Evolutionary conservation across 2,113 vertebrate species (phyloP).

Genomic region (Xenus cinereus): DNA sequence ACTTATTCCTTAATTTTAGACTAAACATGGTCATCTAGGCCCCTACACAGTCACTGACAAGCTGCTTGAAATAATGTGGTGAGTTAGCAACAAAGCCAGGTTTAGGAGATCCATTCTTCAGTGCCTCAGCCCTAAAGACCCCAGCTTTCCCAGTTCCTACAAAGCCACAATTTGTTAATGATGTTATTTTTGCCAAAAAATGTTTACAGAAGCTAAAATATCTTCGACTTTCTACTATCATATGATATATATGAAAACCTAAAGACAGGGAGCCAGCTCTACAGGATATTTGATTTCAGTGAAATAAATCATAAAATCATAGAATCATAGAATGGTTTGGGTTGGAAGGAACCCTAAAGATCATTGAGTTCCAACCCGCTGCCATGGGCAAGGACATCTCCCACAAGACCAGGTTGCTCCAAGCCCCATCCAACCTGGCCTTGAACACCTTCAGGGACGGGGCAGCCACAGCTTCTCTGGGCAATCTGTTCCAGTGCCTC

Average conservation of each 20-base stretch:
- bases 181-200: neutral
- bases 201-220: neutral
- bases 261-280: neutral
- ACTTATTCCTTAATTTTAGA: neutral
- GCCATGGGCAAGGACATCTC: too few species aligned
- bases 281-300: neutral
- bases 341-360: too few species aligned
- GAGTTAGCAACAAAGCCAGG: neutral
- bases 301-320: neutral
- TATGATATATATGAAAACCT: neutral
- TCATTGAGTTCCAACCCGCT: too few species aligned
- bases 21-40: neutral
- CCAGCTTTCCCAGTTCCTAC: neutral
- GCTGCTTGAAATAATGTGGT: neutral
- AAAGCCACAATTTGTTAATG: neutral
- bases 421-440: too few species aligned
- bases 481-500: too few species aligned
- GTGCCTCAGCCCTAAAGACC: neutral
- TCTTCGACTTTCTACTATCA: neutral
- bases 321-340: too few species aligned
- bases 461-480: too few species aligned
- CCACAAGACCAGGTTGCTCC: too few species aligned
- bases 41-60: neutral
- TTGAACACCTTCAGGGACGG: too few species aligned
- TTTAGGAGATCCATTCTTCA: neutral